These are phyloP conservation scores for Zenarchopterus dispar DNA, from an alignment of 2,797 vertebrate species.

Conservation along the genomic window DNA sequence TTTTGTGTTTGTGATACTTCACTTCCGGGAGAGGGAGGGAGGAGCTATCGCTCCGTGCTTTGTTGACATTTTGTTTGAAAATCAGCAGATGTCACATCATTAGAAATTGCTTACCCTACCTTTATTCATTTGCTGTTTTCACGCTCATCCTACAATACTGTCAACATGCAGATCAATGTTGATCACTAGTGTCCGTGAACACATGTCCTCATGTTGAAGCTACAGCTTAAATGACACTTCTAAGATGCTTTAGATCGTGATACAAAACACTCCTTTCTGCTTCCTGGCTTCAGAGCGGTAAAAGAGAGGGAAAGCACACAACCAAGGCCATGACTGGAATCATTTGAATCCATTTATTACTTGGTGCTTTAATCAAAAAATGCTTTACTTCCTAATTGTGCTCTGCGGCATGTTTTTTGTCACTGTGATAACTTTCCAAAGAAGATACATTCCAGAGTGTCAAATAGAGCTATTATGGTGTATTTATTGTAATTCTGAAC, in stretches of 20 bases:
- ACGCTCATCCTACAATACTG: no score
- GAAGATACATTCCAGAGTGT: slow-evolving; percentile 22
- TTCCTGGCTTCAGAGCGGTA: slow-evolving; percentile 8
- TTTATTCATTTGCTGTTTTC: no score
- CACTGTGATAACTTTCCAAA: slow-evolving; percentile 32
- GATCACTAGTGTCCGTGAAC: slow-evolving; percentile 30
- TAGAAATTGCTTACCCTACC: no score
- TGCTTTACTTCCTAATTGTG: slow-evolving; percentile 14
- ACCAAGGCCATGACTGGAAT: slow-evolving; percentile 39
- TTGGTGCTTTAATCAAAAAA: slow-evolving; percentile 28
- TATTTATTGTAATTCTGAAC: slow-evolving; percentile 28
- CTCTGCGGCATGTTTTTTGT: slow-evolving; percentile 34
- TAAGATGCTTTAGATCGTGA: slow-evolving; percentile 1
- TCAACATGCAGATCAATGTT: no score
- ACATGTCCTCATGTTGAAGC: slow-evolving; percentile 28
- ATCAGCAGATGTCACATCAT: no score
- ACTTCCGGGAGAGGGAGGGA: no score
- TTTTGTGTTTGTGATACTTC: no score
- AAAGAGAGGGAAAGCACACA: slow-evolving; percentile 28
- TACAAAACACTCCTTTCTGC: slow-evolving; percentile 4
- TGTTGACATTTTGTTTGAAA: no score
- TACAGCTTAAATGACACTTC: slow-evolving; percentile 13
- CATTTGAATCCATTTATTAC: slow-evolving; percentile 37
- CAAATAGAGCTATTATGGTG: slow-evolving; percentile 13
- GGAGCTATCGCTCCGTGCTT: no score